Percentiles rank a stretch among this genome's conserved stretches.
These are phyloP conservation scores for Protobothrops mucrosquamatus DNA, from an alignment of 2,113 vertebrate genomes.

Conservation along the genomic window DNA sequence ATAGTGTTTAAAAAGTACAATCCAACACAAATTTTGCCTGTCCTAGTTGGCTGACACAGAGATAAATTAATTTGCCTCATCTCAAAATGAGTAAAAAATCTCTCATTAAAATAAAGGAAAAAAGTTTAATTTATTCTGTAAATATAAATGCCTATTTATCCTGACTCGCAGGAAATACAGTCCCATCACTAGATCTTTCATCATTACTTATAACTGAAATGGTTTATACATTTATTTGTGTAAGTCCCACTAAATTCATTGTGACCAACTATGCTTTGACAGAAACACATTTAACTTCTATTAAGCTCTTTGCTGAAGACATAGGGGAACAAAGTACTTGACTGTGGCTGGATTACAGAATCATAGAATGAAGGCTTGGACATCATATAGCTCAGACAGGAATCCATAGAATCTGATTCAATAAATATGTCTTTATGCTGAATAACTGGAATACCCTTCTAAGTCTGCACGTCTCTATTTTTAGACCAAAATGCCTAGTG, in stretches of 20 bases:
- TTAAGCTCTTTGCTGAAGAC: not conserved
- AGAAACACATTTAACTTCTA: not conserved
- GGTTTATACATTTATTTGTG: not conserved
- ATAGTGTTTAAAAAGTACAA: not conserved
- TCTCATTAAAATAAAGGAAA: not conserved
- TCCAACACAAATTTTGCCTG: not conserved
- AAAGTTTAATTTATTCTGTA: not conserved
- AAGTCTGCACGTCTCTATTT: not conserved
- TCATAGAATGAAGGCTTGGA: not conserved
- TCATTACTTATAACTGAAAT: not conserved
- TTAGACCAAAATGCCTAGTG: not conserved
- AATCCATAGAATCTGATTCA: not conserved
- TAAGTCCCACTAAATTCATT: not conserved
- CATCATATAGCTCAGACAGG: not conserved
- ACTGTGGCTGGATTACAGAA: not conserved
- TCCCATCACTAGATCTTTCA: not conserved
- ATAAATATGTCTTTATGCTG: not conserved
- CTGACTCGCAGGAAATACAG: not conserved
- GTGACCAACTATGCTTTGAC: not conserved
- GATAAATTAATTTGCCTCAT: not conserved
- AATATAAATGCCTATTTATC: not conserved
- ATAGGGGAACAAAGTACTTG: not conserved
- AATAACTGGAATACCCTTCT: not conserved
- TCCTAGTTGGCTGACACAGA: not conserved
- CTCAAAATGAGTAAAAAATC: not conserved